A percentile compares a stretch with the other conserved stretches of the same genome.
Conservation (phyloP, 1,140 invertebrate genomes). For the Cecropterus lyciades region DNA sequence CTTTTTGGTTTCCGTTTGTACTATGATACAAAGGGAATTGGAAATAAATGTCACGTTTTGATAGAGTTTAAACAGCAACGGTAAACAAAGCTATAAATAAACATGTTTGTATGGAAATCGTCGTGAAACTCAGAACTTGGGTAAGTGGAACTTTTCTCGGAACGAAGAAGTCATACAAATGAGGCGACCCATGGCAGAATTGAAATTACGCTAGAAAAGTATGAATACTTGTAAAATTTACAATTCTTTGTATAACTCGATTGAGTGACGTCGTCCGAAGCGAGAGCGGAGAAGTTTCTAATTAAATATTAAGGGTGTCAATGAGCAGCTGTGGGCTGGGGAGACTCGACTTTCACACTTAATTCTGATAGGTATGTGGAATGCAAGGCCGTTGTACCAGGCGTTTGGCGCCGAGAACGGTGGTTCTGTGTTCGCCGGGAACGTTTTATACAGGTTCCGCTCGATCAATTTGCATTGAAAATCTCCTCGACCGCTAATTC, state of each 20-base stretch:
- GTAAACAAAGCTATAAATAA: conserved; percentile 10
- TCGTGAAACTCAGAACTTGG: conserved; percentile 2
- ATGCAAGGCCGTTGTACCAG: conserved; percentile 42
- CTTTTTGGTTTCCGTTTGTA: background rate
- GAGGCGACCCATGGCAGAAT: conserved; percentile 24
- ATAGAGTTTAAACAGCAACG: conserved; percentile 1
- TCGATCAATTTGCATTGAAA: conserved; percentile 52
- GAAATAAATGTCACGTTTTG: background rate
- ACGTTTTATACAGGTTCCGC: conserved; percentile 49
- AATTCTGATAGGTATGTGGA: conserved; percentile 44
- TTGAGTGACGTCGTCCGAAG: conserved; percentile 48
- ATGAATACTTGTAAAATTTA: conserved; percentile 50
- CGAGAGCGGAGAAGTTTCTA: conserved; percentile 61
- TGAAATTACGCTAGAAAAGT: conserved; percentile 38
- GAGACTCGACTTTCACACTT: conserved; percentile 41
- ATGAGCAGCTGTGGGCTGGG: conserved; percentile 47
- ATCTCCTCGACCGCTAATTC: conserved; percentile 39
- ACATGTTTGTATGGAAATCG: conserved; percentile 17
- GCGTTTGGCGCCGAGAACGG: conserved; percentile 37
- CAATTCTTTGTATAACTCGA: conserved; percentile 59
- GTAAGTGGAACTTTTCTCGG: conserved; percentile 11
- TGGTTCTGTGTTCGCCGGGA: conserved; percentile 42
- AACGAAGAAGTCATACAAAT: conserved; percentile 23
- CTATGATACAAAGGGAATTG: background rate
- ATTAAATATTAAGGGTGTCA: conserved; percentile 69